Base-by-base conservation (phyloP, 2,888 invertebrate species). In the Scrobipalpa atriplicella region DNA sequence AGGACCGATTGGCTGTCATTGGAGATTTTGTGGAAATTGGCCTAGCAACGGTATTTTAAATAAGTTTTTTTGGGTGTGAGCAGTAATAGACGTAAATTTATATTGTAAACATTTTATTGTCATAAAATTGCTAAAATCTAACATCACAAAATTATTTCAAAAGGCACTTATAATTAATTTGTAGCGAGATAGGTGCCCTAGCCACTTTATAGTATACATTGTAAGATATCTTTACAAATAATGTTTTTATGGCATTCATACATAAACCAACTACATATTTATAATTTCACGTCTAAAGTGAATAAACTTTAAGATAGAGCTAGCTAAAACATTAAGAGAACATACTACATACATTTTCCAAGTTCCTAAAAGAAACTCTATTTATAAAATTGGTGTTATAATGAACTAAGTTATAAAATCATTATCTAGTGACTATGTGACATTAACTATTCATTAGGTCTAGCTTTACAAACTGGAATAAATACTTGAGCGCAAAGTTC, bases 161-260 rank as follows among this genome's bases (percentile, higher is more conserved):
- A 91, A 91, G 90, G 90, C 90, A 90, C 90, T 84, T 78, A 73
- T 71, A 72, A 39, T 75, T 73, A 75, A 71, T 71, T 75, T 78
- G 77, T 85, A 85, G 84, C 81, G 81, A 79, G 70, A 71, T 72
- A 71, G 82, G 87, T 86, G 88, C 89, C 85, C 80, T 74, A 69
- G 72, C 66, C 67, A 70, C 69, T 65, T 29, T 39, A 7, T 36
- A 8, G 21, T 16, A 41, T 62, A 62, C 21, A 43, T 43, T 19
- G 13, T 62, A 10, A 29, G 29, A 19, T 52, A 61, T 19, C 0
- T 41, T 61, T 39, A 61, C 16, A 61, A 39, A 61, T 39, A 19
- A 21, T 21, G 11, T 19, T 39, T 61, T 18, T 61, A 61, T 61
- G 61, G 61, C 61, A 19, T 19, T 52, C 7, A 11, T 29, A 36